phyloP scores from a whole-genome alignment of 2,797 vertebrate genomes.

The Anguilla obscura region DNA sequence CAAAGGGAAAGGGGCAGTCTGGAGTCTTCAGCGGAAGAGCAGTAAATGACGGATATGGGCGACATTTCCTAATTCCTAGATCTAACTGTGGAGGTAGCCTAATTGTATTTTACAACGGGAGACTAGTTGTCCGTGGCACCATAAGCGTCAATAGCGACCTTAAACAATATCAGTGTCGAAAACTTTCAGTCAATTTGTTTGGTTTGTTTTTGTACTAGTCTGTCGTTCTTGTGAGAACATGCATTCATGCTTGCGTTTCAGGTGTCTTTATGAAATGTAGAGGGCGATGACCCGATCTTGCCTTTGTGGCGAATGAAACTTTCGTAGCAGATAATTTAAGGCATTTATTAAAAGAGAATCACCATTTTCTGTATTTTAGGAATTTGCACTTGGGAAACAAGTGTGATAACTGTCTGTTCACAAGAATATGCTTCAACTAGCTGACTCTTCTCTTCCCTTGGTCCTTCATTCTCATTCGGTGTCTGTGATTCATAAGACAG shows the following conservation, averaged over 20 bases:
- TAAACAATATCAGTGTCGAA: not conserved
- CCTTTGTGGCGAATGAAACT: not conserved
- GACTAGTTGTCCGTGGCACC: not conserved
- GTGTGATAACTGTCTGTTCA: too few species aligned
- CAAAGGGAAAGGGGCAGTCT: not conserved
- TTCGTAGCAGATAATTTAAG: too few species aligned
- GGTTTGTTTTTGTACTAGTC: not conserved
- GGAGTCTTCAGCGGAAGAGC: not conserved
- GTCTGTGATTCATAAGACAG: not conserved
- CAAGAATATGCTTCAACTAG: too few species aligned
- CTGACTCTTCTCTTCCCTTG: not conserved
- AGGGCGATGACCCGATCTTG: not conserved
- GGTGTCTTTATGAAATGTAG: not conserved
- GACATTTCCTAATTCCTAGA: not conserved
- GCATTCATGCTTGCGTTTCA: not conserved
- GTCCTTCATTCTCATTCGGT: not conserved
- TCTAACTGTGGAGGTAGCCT: not conserved
- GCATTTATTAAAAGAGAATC: too few species aligned
- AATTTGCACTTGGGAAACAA: not conserved
- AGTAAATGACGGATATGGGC: not conserved
- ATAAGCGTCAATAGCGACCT: not conserved
- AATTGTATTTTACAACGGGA: not conserved
- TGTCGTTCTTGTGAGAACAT: not conserved
- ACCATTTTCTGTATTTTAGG: too few species aligned
- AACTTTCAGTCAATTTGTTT: not conserved